phyloP scores from a whole-genome alignment of 2,888 invertebrate genomes.

The Heterodera filipjevi region DNA sequence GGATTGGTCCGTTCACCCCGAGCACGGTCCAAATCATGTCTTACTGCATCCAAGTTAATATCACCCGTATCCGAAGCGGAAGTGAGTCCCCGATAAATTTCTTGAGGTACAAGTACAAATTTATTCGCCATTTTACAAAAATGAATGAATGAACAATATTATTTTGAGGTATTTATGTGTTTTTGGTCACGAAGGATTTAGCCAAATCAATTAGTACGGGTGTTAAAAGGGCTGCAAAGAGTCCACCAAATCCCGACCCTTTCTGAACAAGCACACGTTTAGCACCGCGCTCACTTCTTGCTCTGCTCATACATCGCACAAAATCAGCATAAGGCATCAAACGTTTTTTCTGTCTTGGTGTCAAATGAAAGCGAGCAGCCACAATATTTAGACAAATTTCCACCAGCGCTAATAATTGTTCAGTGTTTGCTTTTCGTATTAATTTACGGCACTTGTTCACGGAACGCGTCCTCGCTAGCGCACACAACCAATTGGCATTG shows the following conservation, averaged over 20 bases:
- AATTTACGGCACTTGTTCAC: neutral
- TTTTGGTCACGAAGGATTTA: neutral
- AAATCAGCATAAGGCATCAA: conserved; percentile 17
- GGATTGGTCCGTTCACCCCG: neutral
- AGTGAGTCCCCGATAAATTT: conserved; percentile 25
- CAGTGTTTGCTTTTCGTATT: neutral
- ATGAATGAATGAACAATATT: neutral
- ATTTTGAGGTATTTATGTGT: neutral
- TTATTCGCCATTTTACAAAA: conserved; percentile 23
- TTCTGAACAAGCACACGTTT: neutral
- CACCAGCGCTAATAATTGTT: conserved; percentile 24
- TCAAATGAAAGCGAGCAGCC: conserved; percentile 6
- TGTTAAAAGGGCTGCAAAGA: conserved; percentile 9
- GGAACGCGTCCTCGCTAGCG: neutral
- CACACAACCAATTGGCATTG: neutral
- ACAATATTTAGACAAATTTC: conserved; percentile 27
- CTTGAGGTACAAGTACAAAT: conserved; percentile 35
- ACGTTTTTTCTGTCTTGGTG: neutral
- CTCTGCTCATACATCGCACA: neutral
- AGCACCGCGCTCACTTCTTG: conserved; percentile 14
- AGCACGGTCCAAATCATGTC: neutral
- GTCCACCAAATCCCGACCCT: neutral
- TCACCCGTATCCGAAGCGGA: neutral
- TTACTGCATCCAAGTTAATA: conserved; percentile 11
- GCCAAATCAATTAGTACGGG: neutral